Evolutionary conservation across 53 echinoderm and acorn worm genomes (phyloP).

Genomic region (Patiria pectinifera): DNA sequence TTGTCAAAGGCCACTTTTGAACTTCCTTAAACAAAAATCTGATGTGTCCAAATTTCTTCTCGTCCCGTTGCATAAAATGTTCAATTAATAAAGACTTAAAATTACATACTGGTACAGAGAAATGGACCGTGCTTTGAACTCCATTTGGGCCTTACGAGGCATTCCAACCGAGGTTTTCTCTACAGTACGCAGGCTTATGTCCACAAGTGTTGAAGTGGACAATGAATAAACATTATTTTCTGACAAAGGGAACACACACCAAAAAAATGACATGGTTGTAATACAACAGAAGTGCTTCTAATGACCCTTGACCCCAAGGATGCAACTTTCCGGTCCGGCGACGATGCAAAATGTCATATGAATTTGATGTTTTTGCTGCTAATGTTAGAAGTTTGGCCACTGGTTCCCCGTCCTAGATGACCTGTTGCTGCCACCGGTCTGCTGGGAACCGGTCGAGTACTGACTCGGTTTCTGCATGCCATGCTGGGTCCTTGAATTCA

Average conservation of each 20-base stretch:
- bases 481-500: not conserved
- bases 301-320: not conserved
- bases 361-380: not conserved
- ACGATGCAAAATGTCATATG: not conserved
- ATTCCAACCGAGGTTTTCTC: no score
- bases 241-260: no score
- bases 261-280: not conserved
- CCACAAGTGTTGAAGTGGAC: not conserved
- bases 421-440: slow-evolving; percentile 16
- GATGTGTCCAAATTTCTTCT: no score
- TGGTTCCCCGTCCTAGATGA: slow-evolving; percentile 30
- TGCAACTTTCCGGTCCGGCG: not conserved
- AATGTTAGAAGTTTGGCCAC: slow-evolving; percentile 28
- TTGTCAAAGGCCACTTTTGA: not conserved
- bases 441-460: slow-evolving; percentile 10
- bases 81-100: no score
- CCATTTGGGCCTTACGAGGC: no score
- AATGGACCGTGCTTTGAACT: no score
- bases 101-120: no score
- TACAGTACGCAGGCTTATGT: not conserved
- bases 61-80: no score
- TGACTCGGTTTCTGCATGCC: slow-evolving; percentile 22
- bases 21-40: no score
- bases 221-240: not conserved
- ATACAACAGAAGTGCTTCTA: not conserved